Percentiles rank a stretch among this genome's conserved stretches.
phyloP scores from a whole-genome alignment of 2,888 invertebrate genomes.

The Ormyrus nitidulus region DNA sequence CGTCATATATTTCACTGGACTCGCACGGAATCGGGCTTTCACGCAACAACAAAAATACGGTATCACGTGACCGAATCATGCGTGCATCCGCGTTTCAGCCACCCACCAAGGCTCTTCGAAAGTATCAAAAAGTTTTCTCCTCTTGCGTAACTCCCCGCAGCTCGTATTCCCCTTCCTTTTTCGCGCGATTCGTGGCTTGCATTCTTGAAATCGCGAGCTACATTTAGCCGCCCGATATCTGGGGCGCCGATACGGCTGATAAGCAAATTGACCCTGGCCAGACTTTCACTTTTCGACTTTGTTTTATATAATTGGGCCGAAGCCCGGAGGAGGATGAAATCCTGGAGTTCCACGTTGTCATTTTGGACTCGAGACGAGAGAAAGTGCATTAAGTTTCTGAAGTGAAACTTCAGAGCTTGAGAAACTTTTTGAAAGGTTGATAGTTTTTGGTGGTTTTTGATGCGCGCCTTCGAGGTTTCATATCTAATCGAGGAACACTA shows the following conservation, averaged over 20 bases:
- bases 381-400: slow-evolving; percentile 23
- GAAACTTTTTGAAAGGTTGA: too few relatives aligned
- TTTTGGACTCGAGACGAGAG: slow-evolving; percentile 10
- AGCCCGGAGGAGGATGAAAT: neutral
- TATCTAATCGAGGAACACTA: too few relatives aligned
- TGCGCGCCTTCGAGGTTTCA: too few relatives aligned
- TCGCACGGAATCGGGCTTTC: too few relatives aligned
- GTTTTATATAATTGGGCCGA: neutral
- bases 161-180: too few relatives aligned
- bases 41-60: too few relatives aligned
- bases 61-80: too few relatives aligned
- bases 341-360: neutral
- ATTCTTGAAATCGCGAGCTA: neutral
- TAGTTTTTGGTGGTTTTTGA: too few relatives aligned
- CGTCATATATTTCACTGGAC: too few relatives aligned
- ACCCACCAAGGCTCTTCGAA: too few relatives aligned
- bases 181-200: neutral
- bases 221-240: slow-evolving; percentile 4
- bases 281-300: slow-evolving; percentile 24
- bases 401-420: slow-evolving; percentile 1
- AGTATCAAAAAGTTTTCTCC: slow-evolving; percentile 19
- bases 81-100: too few relatives aligned
- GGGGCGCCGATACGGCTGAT: neutral
- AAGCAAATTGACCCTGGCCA: neutral
- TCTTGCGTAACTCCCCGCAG: slow-evolving; percentile 4